These are phyloP conservation scores for Coregonus sp. DNA, from an alignment of 2,797 vertebrate genomes.

Conservation along the genomic window DNA sequence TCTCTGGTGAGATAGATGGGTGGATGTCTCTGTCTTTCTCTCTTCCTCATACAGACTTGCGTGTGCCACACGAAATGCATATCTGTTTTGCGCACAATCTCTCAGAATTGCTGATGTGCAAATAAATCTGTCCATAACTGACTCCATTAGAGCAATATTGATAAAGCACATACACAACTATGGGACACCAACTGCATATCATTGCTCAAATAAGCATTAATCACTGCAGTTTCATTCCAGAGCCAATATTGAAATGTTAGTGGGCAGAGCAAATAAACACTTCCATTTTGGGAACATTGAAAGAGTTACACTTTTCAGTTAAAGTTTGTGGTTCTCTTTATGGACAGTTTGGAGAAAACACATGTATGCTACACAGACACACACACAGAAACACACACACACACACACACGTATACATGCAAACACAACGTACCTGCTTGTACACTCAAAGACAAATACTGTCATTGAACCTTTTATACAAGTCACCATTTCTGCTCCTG, in stretches of 20 bases:
- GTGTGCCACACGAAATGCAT: constrained; percentile 25
- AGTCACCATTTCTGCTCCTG: constrained; percentile 6
- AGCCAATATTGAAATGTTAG: constrained; percentile 38
- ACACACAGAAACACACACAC: background rate
- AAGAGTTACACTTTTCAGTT: background rate
- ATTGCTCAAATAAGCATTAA: constrained; percentile 26
- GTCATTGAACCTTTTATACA: background rate
- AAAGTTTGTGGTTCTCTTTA: background rate
- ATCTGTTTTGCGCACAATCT: constrained; percentile 6
- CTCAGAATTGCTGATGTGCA: background rate
- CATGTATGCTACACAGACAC: background rate
- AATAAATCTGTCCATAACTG: constrained; percentile 13
- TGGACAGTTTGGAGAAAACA: background rate
- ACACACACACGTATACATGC: background rate
- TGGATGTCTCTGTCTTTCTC: constrained; percentile 22
- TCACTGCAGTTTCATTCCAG: constrained; percentile 36
- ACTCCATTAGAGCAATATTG: constrained; percentile 15
- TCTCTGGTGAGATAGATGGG: constrained; percentile 1
- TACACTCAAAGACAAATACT: background rate
- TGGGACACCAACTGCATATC: constrained; percentile 22
- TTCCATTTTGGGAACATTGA: background rate
- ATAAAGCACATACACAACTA: constrained; percentile 7
- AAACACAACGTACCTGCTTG: background rate
- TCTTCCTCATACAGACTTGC: constrained; percentile 4
- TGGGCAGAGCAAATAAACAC: constrained; percentile 19